Base-by-base conservation (phyloP, 23 tunicate genomes). In the Phallusia fumigata region DNA sequence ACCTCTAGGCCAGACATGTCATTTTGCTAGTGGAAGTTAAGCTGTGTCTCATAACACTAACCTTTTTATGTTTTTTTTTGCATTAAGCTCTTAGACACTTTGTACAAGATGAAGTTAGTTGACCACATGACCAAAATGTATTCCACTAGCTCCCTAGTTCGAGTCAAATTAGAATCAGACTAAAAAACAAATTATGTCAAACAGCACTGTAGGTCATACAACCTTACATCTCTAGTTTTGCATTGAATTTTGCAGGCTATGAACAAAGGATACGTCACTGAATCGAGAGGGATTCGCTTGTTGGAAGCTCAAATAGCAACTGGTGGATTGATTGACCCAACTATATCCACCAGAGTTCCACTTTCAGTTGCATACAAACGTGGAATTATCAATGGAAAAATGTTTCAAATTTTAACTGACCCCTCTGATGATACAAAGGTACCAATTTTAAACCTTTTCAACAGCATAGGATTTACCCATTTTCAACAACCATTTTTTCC, bases 361-460 rank as follows among this genome's bases (percentile, higher is more conserved):
- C 74, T 93, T 22, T 81, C 93, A 5, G 93, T 93, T 36, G 98
- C 98, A 16, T 93, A 69, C 77, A 52, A 92, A 73, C 83, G 98
- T 40, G 93, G 93, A 32, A 88, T 93, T 32, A 78, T 93, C 65
- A 86, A 77, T 79, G 69, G 81, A 65, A 88, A 93, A 73, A 85
- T 88, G 93, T 82, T 90, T 51, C 65, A 69, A 33, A 85, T 84
- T 35, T 73, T 93, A 65, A 92, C 91, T 50, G 98, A 93, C 47
- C 92, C 98, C 36, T 81, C 93, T 18, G 98, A 93, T 52, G 98
- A 93, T 73, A 93, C 98, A 0, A 93, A 93, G 88, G 97, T 92
- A n/a, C n/a, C n/a, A 75, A 10, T 21, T 21, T 21, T n/a, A n/a
- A n/a, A n/a, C n/a, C n/a, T 58, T 58, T 58, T 40, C 47, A 40